Percentiles rank a stretch among this genome's conserved stretches.
Evolutionary conservation across 2,113 vertebrate genomes (phyloP).

Genomic region (Syngnathus floridae): DNA sequence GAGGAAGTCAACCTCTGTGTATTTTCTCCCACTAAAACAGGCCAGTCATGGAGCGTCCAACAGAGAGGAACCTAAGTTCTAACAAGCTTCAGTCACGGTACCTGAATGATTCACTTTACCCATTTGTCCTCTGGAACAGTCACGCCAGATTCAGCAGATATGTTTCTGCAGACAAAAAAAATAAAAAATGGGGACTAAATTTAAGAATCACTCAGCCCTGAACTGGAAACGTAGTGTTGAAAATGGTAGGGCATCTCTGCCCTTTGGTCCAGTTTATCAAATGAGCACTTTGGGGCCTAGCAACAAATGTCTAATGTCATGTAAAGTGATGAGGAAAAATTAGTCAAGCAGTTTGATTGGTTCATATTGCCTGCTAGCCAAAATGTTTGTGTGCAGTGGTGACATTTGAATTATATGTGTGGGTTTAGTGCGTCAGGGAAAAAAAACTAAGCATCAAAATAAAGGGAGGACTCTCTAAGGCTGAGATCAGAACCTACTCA

Average conservation of each 20-base stretch:
- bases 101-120: background rate
- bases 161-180: no score
- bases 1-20: conserved; percentile 72
- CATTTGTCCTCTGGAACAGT: background rate
- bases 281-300: background rate
- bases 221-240: no score
- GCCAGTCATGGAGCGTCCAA: conserved; percentile 30
- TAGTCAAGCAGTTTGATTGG: background rate
- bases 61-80: conserved; percentile 4
- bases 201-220: no score
- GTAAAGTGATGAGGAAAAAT: background rate
- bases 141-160: background rate
- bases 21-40: conserved; percentile 38
- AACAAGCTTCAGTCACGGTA: background rate
- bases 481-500: background rate
- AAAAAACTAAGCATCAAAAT: background rate
- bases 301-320: background rate
- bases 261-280: background rate
- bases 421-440: background rate
- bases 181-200: background rate
- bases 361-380: background rate
- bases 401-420: background rate
- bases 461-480: background rate
- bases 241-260: background rate
- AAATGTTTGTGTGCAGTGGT: background rate